phyloP scores from a whole-genome alignment of 2,113 vertebrate species.

The Phalacrocorax carbo region DNA sequence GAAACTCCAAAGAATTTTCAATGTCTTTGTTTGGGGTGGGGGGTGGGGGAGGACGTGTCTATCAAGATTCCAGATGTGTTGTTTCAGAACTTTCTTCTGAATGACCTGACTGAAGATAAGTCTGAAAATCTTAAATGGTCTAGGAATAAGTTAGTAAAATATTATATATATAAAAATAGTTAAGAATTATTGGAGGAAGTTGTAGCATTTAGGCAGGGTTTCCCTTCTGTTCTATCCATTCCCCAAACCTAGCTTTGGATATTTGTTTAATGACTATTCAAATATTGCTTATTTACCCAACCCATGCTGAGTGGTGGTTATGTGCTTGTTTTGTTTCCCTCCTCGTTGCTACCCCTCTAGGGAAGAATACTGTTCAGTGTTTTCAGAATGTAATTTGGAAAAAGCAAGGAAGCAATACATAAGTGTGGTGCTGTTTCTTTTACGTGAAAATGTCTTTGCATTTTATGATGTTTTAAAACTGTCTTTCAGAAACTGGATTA shows the following conservation, averaged over 20 bases:
- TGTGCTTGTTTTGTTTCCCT: neutral
- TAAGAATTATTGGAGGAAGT: neutral
- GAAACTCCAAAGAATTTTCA: neutral
- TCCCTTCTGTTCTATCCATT: neutral
- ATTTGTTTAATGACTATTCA: neutral
- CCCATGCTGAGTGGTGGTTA: neutral
- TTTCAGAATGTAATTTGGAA: neutral
- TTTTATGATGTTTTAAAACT: neutral
- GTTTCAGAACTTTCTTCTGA: neutral
- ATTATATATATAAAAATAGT: neutral
- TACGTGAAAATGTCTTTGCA: neutral
- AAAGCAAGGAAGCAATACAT: neutral
- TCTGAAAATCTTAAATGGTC: neutral
- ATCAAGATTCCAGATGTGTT: neutral
- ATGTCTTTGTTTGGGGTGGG: neutral
- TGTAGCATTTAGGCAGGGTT: neutral
- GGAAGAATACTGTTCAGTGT: neutral
- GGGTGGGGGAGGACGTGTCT: neutral
- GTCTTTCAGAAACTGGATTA: conserved; percentile 80
- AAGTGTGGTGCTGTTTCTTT: neutral
- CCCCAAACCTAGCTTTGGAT: neutral
- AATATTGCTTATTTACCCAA: neutral
- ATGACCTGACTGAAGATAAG: neutral
- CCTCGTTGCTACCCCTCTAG: neutral
- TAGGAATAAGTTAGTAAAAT: neutral